Conservation (phyloP, 2,888 invertebrate genomes). For the Perithous albicinctus region DNA sequence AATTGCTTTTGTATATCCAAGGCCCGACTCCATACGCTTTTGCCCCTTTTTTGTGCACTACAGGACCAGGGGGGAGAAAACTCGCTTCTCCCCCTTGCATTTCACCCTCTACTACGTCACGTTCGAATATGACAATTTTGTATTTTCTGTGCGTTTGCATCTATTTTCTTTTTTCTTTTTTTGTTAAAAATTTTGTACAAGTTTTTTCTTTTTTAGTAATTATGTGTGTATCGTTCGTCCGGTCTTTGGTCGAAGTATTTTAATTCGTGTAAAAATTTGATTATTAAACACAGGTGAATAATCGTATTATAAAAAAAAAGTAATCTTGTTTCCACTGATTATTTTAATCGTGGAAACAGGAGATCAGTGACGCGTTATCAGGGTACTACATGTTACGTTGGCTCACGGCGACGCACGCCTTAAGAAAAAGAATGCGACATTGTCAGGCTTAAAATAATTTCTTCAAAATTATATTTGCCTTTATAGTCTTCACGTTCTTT, state of each 20-base stretch:
- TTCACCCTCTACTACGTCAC: conserved; percentile 33
- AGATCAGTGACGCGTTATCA: conserved; percentile 62
- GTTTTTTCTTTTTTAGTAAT: neutral
- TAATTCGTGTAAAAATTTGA: neutral
- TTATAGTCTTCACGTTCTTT: conserved; percentile 50
- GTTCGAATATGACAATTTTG: neutral
- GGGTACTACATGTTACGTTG: conserved; percentile 71
- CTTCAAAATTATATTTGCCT: conserved; percentile 21
- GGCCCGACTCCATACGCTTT: conserved; percentile 74
- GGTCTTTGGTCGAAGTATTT: conserved; percentile 61
- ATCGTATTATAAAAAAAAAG: neutral
- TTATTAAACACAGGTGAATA: neutral
- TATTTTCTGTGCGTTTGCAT: neutral
- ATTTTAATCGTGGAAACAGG: conserved; percentile 22
- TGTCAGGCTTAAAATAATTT: conserved; percentile 45
- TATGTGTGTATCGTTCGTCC: conserved; percentile 61
- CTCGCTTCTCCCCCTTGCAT: conserved; percentile 23
- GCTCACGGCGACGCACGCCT: conserved; percentile 80
- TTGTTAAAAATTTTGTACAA: conserved; percentile 1
- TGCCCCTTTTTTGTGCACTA: conserved; percentile 67
- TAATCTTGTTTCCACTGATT: conserved; percentile 6
- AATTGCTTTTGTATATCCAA: conserved; percentile 69
- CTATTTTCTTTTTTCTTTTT: conserved; percentile 20
- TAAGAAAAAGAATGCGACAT: conserved; percentile 56
- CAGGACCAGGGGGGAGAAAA: conserved; percentile 47